A percentile compares a stretch with the other conserved stretches of the same genome.
These are phyloP conservation scores for Muschampia plurimacula DNA, from an alignment of 2,888 invertebrate genomes.

Conservation along the genomic window DNA sequence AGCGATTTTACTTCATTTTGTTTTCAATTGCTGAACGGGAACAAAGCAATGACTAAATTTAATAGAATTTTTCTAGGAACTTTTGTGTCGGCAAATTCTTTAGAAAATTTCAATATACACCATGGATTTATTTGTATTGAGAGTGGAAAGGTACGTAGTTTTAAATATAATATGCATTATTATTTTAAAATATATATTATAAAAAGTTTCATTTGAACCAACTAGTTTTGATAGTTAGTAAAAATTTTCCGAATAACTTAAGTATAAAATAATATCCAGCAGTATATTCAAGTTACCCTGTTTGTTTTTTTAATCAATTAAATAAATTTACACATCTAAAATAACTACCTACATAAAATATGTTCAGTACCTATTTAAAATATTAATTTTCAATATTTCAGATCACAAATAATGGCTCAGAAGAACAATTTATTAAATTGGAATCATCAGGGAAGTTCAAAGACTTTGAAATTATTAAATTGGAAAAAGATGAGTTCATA, in stretches of 20 bases:
- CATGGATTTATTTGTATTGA: slow-evolving; percentile 85
- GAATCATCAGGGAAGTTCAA: slow-evolving; percentile 50
- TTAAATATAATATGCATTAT: not conserved
- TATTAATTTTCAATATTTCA: slow-evolving; percentile 44
- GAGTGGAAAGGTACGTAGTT: slow-evolving; percentile 82
- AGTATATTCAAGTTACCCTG: too few relatives aligned
- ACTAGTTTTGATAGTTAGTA: too few relatives aligned
- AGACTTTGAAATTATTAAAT: slow-evolving; percentile 53
- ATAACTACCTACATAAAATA: too few relatives aligned
- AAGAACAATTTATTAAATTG: slow-evolving; percentile 54
- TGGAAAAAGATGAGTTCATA: slow-evolving; percentile 87
- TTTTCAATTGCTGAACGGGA: not conserved
- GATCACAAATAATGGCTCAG: slow-evolving; percentile 63
- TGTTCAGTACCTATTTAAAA: not conserved
- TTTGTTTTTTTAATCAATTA: too few relatives aligned
- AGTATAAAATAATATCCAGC: too few relatives aligned
- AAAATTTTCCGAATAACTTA: too few relatives aligned
- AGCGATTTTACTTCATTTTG: not conserved
- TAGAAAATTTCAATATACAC: slow-evolving; percentile 59
- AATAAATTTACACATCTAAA: too few relatives aligned
- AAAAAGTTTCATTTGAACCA: not conserved
- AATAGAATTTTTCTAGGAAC: slow-evolving; percentile 64
- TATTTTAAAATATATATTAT: not conserved
- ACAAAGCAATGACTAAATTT: slow-evolving; percentile 56
- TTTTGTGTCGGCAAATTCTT: slow-evolving; percentile 60